Conservation (phyloP, 2,797 vertebrate genomes). For the Mycteria americana region DNA sequence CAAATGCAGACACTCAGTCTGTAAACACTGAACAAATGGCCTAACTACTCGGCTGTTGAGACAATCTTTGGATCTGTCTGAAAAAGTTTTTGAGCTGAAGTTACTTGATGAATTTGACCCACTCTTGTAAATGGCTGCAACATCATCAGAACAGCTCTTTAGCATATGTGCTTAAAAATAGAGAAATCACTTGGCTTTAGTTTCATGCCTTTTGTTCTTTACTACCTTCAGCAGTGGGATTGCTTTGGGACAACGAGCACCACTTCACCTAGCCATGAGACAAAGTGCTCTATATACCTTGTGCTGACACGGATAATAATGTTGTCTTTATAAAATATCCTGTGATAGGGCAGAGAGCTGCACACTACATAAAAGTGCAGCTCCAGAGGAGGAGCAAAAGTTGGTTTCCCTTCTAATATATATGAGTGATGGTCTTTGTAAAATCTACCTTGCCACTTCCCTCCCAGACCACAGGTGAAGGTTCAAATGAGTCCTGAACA, state of each 20-base stretch:
- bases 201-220: not conserved
- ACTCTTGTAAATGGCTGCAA: not conserved
- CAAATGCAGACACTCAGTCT: not conserved
- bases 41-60: not conserved
- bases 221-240: not conserved
- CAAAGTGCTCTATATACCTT: not conserved
- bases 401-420: not conserved
- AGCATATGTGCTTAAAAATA: not conserved
- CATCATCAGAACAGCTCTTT: not conserved
- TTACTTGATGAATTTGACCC: not conserved
- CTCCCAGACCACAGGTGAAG: not conserved
- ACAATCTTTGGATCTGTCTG: not conserved
- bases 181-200: not conserved
- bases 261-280: not conserved
- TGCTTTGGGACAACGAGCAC: not conserved
- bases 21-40: not conserved
- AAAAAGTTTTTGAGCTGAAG: not conserved
- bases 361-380: not conserved
- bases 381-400: not conserved
- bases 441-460: not conserved
- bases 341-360: not conserved
- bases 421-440: not conserved
- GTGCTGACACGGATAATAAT: not conserved
- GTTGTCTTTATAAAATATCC: not conserved
- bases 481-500: not conserved